Evolutionary conservation across 2,888 invertebrate genomes (phyloP), one percentile per base, ranked within the genome.

Genomic region (Balanococcus diminutus): DNA sequence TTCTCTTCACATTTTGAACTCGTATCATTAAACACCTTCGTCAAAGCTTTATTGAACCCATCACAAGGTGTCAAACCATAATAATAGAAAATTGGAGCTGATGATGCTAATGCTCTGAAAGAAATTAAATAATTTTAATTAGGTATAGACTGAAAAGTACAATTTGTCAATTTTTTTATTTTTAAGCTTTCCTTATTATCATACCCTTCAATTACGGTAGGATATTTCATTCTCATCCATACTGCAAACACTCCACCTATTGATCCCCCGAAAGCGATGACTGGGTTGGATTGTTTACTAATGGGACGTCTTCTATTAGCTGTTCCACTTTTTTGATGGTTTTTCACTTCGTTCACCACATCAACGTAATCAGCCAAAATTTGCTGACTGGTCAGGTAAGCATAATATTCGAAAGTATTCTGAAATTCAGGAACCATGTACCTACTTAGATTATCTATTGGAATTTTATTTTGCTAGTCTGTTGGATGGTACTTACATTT

Each of bases 161-260:
- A 75, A 75, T 31, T 16, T 11, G 3, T 25, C 75, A 9, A 16
- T 31, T 75, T 3, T 75, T 5, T 72, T 6, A 3, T 4, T 72
- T 6, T 4, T 28, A 32, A 75, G 25, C 2, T 28, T 11, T 42
- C 8, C 4, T 9, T 9, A 42, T 42, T 14, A 42, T 22, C 89
- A 88, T 89, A 94, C 94, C 94, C 98, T 36, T 92, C 91, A 9
- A 98, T 93, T 39, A 96, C 89, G 89, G 96, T 95, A 0, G 98
- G 98, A 91, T 98, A 99, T 90, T 98, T 99, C 90, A 98, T 95
- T 51, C 98, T 93, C 89, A 99, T 93, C 96, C 98, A 99, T 0
- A 98, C 96, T 0, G 98, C 92, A 39, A 99, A 90, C 99, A 99
- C 99, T 36, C 99, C 99, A 0, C 99, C 99, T 90, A 99, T 99